Evolutionary conservation across 1,140 invertebrate species (phyloP), one percentile per base, ranked within the genome.

Genomic region (Melanaphis sacchari): DNA sequence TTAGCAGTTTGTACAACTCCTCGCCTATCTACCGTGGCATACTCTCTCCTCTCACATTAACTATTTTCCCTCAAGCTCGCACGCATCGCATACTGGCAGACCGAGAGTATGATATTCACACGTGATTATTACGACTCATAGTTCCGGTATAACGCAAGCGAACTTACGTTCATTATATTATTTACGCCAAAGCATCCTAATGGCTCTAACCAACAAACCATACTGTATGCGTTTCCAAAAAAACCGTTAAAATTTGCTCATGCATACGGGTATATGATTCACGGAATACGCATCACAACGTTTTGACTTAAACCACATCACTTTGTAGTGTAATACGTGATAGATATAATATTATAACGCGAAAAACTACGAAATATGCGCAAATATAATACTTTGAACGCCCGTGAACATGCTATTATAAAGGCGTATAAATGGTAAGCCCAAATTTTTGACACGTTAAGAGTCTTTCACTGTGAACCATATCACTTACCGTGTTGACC

Each of bases 401-500:
- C 31, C n/a, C 59, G 59, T 76, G 59, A 76, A 15, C n/a, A 24
- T 2, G 15, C 15, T n/a, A 4, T n/a, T 36, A 18, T n/a, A n/a
- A 5, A n/a, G 59, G 15, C 15, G 59, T 76, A 18, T 15, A n/a
- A 11, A 31, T 76, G 21, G 59, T 76, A n/a, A 84, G 41, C 36
- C 82, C 82, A 40, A 40, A 41, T 40, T 84, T 84, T 84, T 84
- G 82, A 84, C 82, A 84, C 82, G 8, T 41, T 84, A 8, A 8
- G 6, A 6, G 59, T 76, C n/a, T 4, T 76, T 15, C 59, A 15
- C 31, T n/a, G 31, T 6, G 59, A 5, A n/a, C 15, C 31, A 26
- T n/a, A 88, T 43, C 15, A 96, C 96, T 96, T 95, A 98, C 97
- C 95, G 94, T 98, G 97, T 94, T 98, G 97, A 46, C 97, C 97